Evolutionary conservation across 2,113 vertebrate genomes (phyloP), one percentile per base, ranked within the genome.

Genomic region (Helogale parvula): DNA sequence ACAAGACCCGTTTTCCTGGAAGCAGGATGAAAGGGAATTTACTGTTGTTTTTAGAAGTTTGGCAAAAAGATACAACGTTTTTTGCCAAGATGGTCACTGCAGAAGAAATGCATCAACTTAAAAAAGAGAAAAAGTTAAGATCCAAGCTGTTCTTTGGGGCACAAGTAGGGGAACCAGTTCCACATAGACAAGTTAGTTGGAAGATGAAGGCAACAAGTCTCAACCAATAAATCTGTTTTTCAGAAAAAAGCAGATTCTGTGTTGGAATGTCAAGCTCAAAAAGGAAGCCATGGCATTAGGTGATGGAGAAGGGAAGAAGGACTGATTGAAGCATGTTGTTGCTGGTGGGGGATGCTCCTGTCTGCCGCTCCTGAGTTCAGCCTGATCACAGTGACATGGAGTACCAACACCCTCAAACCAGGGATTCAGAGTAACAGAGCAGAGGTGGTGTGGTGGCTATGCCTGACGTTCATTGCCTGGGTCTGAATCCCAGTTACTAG

Each of bases 1-100:
- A 81, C 15, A 33, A 38, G 38, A 95, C 41, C 2, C 8, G 29
- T 74, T 47, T 90, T 93, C 33, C 74, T 27, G 9, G n/a, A 52
- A 76, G 72, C 81, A 65, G 3, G 17, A 87, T 83, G 21, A 85
- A 94, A 45, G 3, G 14, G 8, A 81, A 77, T 35, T 65, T 72
- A 54, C 6, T 66, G 21, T 35, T 71, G 41, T 91, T 96, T 96
- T 91, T 38, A 77, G 41, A 69, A 86, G n/a, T 15, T 91, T 93
- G 29, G 29, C 17, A 93, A 90, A 90, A 84, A 88, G n/a, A 54
- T 19, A 12, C 11, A 35, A 60, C 1, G 60, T 12, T 69, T 63
- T 2, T 85, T 63, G 41, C 33, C 74, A 60, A 83, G 33, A 87
- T 25, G 4, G 38, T 83, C 14, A 69, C 8, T 71, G 79, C 76